Evolutionary conservation across 2,888 invertebrate species (phyloP), one percentile per base, ranked within the genome.

Genomic region (Eupithecia centaureata): DNA sequence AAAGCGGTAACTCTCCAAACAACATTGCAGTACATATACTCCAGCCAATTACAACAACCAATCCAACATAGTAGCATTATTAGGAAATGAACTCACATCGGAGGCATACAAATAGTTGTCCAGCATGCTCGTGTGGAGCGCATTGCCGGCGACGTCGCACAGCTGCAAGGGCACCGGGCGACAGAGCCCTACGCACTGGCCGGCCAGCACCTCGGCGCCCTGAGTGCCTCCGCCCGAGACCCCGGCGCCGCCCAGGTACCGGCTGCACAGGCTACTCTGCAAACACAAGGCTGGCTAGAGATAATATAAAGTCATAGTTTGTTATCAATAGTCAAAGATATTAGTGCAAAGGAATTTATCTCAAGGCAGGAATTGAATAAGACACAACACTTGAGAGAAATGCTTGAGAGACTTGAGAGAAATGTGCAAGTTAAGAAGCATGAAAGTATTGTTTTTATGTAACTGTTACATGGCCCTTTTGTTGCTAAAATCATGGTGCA

Each of bases 141-240:
- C 95, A 73, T 95, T 95, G 25, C 98, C 98, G 56, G 97, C 97
- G 64, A 98, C 95, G 86, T 98, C 98, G 93, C 97, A 97, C 33
- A 98, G 94, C 85, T 97, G 95, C 63, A 97, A 85, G 30, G 96
- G 95, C 59, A 96, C 95, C 78, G 88, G 82, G 12, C 89, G 88
- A 25, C 89, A 89, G 68, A 91, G 82, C 28, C 86, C 88, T 30
- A 86, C 74, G 75, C 92, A 91, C 82, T 90, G 90, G 13, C 92
- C 94, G 35, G 91, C 91, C 81, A 90, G 77, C 80, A 94, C 90
- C 80, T 91, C 92, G 2, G 92, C 93, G 71, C 93, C 93, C 71
- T 85, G 88, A 35, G 93, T 93, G 73, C 87, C 80, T n/a, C 86
- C 84, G 2, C 62, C 68, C 5, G 70, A 73, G 7, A 71, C 71